Evolutionary conservation across 2,113 vertebrate species (phyloP), one percentile per base, ranked within the genome.

Genomic region (Silurus meridionalis): DNA sequence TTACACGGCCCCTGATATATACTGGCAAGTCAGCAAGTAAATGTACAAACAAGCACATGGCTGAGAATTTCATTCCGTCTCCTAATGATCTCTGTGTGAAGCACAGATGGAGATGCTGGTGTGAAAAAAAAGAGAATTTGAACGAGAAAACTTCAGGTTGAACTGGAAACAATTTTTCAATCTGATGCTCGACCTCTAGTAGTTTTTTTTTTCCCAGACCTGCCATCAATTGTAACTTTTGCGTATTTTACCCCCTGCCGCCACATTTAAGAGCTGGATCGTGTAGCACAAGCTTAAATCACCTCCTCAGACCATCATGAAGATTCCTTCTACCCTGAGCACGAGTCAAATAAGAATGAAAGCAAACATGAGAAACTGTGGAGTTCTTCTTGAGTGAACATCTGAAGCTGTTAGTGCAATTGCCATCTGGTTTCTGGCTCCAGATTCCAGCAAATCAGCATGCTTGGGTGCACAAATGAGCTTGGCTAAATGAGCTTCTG

Each of bases 71-170:
- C 21, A 7, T 52, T 82, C 48, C 9, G 80, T 52, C 67, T 66
- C 23, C 7, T 63, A 46, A 10, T 52, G 46, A 67, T 52, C 48
- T 48, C 53, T 57, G 75, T 8, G 6, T 57, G 75, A 61, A 69
- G 82, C 82, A 37, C 82, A 83, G 52, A 55, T 58, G n/a, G 50
- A 83, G 67, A 63, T 25, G 46, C 46, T 53, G 60, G 60, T 77
- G 64, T 77, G 69, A 55, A 60, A 85, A 50, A 64, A 55, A 60
- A 85, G n/a, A 64, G 23, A 78, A 77, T 74, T 77, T 71, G 75
- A 84, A 84, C 64, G 83, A 84, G 21, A 84, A 58, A n/a, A 69
- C 75, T 78, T 78, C 71, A 60, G 46, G 37, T 66, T 63, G 83
- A 53, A 58, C 8, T 28, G 57, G 28, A 52, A 84, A 64, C 83